Percentiles rank a stretch among this genome's conserved stretches.
Conservation (phyloP, 2,888 invertebrate genomes). For the Caenorhabditis wallacei region DNA sequence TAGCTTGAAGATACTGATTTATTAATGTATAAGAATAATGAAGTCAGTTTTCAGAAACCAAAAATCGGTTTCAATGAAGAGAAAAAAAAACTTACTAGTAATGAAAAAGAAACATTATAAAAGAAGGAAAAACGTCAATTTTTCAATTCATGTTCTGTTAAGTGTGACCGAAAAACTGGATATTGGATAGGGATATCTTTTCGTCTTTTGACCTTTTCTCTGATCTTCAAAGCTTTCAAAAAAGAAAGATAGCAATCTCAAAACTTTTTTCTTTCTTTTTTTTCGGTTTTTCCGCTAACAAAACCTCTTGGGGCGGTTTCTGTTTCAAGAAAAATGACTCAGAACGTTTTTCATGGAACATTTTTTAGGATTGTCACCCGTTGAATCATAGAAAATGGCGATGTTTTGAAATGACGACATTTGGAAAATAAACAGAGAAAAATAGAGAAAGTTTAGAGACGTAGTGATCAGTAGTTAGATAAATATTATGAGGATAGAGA, state of each 20-base stretch:
- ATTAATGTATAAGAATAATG: background rate
- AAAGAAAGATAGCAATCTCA: background rate
- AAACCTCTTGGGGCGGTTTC: background rate
- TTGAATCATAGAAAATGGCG: constrained; percentile 16
- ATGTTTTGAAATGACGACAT: constrained; percentile 24
- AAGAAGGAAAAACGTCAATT: background rate
- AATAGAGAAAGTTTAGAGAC: background rate
- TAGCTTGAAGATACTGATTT: background rate
- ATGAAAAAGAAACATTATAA: background rate
- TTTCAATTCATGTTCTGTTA: constrained; percentile 14
- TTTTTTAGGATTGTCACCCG: background rate
- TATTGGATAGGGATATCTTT: constrained; percentile 16
- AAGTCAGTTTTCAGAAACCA: background rate
- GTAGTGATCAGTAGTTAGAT: constrained; percentile 13
- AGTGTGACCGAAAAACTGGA: constrained; percentile 42
- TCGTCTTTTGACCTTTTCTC: background rate
- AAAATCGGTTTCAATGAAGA: background rate
- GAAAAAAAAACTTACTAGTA: background rate
- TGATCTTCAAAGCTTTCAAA: constrained; percentile 1
- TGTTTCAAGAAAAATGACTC: constrained; percentile 10
- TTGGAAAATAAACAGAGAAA: constrained; percentile 13
- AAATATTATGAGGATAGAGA: constrained; percentile 6
- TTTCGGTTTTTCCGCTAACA: background rate
- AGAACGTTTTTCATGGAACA: constrained; percentile 14
- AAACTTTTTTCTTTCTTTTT: background rate